A percentile compares a stretch with the other conserved stretches of the same genome.
These are phyloP conservation scores for Chondrosia reniformis DNA, from an alignment of 37 sponge, comb jelly and placozoan genomes.

Conservation along the genomic window DNA sequence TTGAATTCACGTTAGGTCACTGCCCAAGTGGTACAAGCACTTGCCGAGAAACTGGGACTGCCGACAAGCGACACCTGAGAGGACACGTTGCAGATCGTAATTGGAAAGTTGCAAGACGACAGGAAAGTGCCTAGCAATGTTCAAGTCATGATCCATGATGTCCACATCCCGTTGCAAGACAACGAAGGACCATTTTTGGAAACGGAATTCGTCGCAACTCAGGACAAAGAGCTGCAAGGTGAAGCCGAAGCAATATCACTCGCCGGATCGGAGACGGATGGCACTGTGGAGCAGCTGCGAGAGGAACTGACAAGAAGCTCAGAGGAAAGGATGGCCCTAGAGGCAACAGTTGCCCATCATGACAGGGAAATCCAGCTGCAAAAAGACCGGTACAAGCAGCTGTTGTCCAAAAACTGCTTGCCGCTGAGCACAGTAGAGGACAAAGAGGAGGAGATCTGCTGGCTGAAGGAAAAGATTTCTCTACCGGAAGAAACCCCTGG, in stretches of 20 bases:
- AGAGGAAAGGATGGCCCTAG: background rate
- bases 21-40: no score
- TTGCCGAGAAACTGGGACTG: background rate
- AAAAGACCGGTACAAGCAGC: background rate
- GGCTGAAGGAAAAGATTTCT: background rate
- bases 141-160: background rate
- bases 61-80: constrained; percentile 4
- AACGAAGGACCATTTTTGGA: constrained; percentile 9
- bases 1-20: no score
- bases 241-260: background rate
- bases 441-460: background rate
- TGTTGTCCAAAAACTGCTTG: background rate
- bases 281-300: background rate
- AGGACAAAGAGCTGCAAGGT: background rate
- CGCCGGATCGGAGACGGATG: background rate
- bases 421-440: background rate
- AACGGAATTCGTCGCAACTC: background rate
- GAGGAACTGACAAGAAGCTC: background rate
- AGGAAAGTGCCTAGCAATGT: background rate
- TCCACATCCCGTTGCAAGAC: background rate
- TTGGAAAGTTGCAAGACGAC: background rate
- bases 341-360: no score
- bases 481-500: background rate
- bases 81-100: background rate
- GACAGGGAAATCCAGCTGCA: background rate